Evolutionary conservation across 2,113 vertebrate genomes (phyloP), one percentile per base, ranked within the genome.

Genomic region (Crocuta crocuta): DNA sequence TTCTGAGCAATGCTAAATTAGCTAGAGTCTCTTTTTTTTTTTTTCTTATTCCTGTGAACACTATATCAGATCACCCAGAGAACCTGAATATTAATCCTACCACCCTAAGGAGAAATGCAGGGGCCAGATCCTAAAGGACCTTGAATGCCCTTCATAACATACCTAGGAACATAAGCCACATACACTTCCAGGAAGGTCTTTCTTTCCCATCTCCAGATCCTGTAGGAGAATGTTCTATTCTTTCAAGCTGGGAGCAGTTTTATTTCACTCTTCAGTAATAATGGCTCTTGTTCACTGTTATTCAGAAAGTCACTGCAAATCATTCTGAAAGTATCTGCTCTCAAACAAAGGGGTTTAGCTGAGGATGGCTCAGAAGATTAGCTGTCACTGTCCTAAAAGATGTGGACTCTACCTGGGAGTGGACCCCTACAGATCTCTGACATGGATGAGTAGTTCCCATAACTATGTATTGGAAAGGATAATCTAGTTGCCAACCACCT

Each of bases 171-270:
- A 0, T 73, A 78, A 89, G 53, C 86, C 33, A 92, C 95, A 96
- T 95, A 87, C 26, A 94, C 83, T 90, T 84, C 65, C 94, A 53
- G 24, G 65, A 58, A 58, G 80, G 82, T 35, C 65, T 92, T 97
- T 76, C 65, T 96, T 95, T 86, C 92, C 48, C 76, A 6, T 48
- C 26, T 58, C 61, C 28, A 39, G 43, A 71, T 8, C 10, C 13
- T 28, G 0, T 1, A 11, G 86, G 19, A 24, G 26, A 55, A 33
- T 48, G 19, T 78, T 79, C 23, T 71, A 16, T 73, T 91, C 73
- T 35, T 73, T 88, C 11, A n/a, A 39, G 11, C 33, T 39, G 35
- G 21, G 26, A 17, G 6, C 15, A 66, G 45, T 94, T 86, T 80
- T 73, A n/a, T 79, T 91, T 16, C 31, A 28, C 26, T 79, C 58